Base-by-base conservation (phyloP, 2,888 invertebrate genomes). In the Meganola albula region DNA sequence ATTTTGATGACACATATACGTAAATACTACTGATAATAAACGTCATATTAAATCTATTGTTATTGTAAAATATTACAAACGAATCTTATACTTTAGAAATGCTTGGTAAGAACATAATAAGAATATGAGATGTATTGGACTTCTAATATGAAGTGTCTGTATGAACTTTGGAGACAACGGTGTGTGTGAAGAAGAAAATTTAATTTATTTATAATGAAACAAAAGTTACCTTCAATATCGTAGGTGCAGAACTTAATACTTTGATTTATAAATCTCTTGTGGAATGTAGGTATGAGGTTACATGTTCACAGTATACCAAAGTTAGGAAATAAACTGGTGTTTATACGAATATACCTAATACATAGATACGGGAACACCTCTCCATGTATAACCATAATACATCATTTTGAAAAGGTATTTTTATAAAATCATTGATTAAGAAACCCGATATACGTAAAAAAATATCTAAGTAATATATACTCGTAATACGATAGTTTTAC, bases 1-100 rank as follows among this genome's bases (percentile, higher is more conserved):
- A 87, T 84, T 84, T 83, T 79, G 76, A 83, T 68, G 76, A 83
- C 82, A 78, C 75, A 84, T 84, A 85, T 85, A 85, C 84, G 83
- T 85, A 85, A 83, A 75, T 56, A 50, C 70, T 73, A 76, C 74
- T 78, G 76, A 80, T 82, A 77, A 72, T 78, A 71, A 78, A 77
- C 69, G 62, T 79, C 73, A 77, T 82, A 82, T 68, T 67, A 66
- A 76, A 75, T 73, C 68, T 78, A 73, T 73, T 68, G 73, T 72
- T 68, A 77, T 75, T 74, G 71, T 78, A 77, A 76, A 78, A 71
- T 75, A 74, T 79, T 77, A 74, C 73, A 73, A 77, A 65, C 55
- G 70, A 77, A 72, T 71, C 64, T 72, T 74, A 76, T 74, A 59
- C 71, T 77, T 70, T 73, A 71, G 65, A 58, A 58, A 62, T 60